Base-by-base conservation (phyloP, 2,888 invertebrate species). In the Ethmia dodecea region DNA sequence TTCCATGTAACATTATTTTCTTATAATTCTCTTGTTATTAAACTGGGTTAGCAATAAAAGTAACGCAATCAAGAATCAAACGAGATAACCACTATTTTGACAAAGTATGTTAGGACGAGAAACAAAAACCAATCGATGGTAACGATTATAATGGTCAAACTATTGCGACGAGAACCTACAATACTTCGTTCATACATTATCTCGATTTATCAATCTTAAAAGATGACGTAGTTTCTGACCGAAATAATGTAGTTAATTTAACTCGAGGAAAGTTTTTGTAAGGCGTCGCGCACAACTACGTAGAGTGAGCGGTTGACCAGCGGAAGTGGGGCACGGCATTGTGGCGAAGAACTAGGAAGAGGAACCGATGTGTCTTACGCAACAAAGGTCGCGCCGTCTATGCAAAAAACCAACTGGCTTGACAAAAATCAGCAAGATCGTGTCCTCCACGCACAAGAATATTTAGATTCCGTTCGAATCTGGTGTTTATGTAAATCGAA, bases 281-380 rank as follows among this genome's bases (percentile, higher is more conserved):
- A 24, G 18, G 11, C 10, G 14, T 10, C 3, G 31, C 5, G 20
- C 20, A 30, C 12, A 30, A 22, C 30, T 22, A 31, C 29, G 16
- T 13, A 20, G 10, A 31, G 24, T 46, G 47, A 31, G 24, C 46
- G 47, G 45, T 48, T 44, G 53, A 51, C 54, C 66, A 45, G 49
- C 71, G 71, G 73, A 80, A 79, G 70, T 62, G 44, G 50, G 50
- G 46, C 56, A 48, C 43, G 61, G 49, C 56, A 67, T 64, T 69
- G 62, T 68, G 9, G 40, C 45, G 55, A 59, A 51, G 45, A 47
- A 56, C 66, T 52, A 80, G 79, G 81, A 80, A 79, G 75, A 79
- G 78, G 78, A 78, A 80, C 66, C 51, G 59, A 65, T 61, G 68
- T 60, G 56, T 65, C 64, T 76, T 69, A 74, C 69, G 69, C 63